Conservation (phyloP, 2,888 invertebrate genomes). For the Lepetodrilus schrolli region DNA sequence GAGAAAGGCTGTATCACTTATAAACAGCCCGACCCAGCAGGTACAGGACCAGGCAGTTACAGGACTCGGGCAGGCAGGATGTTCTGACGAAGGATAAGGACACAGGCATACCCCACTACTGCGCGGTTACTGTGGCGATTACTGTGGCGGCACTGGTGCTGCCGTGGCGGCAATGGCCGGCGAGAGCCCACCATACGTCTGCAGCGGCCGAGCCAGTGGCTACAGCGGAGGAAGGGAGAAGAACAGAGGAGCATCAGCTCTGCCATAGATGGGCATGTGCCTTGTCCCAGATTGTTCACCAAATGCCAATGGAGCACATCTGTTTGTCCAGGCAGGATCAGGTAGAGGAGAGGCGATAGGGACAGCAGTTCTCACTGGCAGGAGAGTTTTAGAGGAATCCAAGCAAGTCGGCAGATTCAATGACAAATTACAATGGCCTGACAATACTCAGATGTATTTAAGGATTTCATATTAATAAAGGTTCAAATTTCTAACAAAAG, state of each 20-base stretch:
- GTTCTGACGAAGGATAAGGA: not conserved
- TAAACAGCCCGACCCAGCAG: not conserved
- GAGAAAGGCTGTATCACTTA: not conserved
- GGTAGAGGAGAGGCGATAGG: not conserved
- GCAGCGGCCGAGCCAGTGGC: not conserved
- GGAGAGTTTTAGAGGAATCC: not conserved
- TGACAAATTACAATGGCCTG: no score
- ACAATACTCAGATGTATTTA: no score
- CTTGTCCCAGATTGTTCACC: not conserved
- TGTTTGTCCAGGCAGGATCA: not conserved
- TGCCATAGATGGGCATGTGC: slow-evolving; percentile 20
- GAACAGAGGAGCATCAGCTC: not conserved
- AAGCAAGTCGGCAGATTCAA: no score
- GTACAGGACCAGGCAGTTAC: not conserved
- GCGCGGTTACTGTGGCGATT: no score
- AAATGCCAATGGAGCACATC: slow-evolving; percentile 26
- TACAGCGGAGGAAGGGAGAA: not conserved
- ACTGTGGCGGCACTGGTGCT: no score
- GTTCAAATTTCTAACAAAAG: no score
- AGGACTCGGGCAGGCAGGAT: no score
- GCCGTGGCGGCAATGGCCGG: no score
- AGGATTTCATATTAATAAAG: no score
- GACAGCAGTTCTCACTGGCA: not conserved
- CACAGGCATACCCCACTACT: not conserved
- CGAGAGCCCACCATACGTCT: not conserved